Evolutionary conservation across 2,888 invertebrate genomes (phyloP).

Genomic region (Agriopis marginaria): DNA sequence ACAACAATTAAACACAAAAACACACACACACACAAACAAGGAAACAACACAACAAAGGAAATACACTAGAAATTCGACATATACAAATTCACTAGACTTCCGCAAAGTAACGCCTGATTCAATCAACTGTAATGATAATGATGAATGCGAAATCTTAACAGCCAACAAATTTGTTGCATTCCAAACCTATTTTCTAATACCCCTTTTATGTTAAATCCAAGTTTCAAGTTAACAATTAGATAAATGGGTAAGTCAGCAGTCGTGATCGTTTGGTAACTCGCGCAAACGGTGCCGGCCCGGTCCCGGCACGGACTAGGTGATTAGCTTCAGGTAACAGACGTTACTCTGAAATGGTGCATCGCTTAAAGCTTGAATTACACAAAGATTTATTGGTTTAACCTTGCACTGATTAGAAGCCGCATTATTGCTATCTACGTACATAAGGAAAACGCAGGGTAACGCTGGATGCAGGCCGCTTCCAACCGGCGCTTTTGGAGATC

Average conservation of each 20-base stretch:
- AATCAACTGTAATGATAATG: too few relatives aligned
- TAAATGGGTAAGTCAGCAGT: slow-evolving; percentile 7
- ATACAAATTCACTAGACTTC: too few relatives aligned
- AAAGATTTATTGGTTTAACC: slow-evolving; percentile 6
- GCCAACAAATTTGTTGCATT: not conserved
- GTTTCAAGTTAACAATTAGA: not conserved
- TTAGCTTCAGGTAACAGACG: slow-evolving; percentile 20
- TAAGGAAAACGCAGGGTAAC: too few relatives aligned
- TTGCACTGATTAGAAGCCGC: not conserved
- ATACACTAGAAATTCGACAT: too few relatives aligned
- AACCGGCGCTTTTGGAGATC: too few relatives aligned
- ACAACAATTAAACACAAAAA: too few relatives aligned
- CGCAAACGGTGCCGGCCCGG: slow-evolving; percentile 13
- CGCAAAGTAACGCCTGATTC: too few relatives aligned
- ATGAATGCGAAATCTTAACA: too few relatives aligned
- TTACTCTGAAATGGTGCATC: slow-evolving; percentile 9
- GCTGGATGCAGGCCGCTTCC: too few relatives aligned
- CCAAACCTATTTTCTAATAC: not conserved
- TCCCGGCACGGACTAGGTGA: slow-evolving; percentile 20
- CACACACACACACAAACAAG: too few relatives aligned
- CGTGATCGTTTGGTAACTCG: slow-evolving; percentile 24
- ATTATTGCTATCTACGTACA: not conserved
- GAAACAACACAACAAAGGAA: too few relatives aligned
- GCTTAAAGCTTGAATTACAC: not conserved
- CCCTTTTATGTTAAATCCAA: not conserved